Base-by-base conservation (phyloP, 2,888 invertebrate genomes). In the Polymixis flavicincta region DNA sequence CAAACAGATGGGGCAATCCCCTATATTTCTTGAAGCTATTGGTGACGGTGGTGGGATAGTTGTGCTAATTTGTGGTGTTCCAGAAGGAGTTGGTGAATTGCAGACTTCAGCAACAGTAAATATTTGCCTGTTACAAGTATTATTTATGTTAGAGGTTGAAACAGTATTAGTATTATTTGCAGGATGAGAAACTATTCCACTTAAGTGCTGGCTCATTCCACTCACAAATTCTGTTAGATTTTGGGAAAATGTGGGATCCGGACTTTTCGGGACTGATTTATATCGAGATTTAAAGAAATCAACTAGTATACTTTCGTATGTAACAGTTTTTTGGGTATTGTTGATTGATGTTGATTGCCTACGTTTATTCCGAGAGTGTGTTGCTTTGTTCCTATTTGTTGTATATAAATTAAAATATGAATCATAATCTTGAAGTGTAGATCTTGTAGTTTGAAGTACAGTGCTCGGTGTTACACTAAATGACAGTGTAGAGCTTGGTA, bases 1-100 rank as follows among this genome's bases (percentile, higher is more conserved):
- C 88, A 93, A 89, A 77, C 94, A 94, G 55, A 94, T 93, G 25
- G 94, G 93, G 69, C 94, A 94, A 52, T 92, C 92, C 11, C 92
- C 91, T 70, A 92, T 59, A 67, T 67, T 74, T 66, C 71, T 73
- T 65, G 67, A 13, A 48, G 64, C 22, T 63, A 28, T 11, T 61
- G 25, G n/a, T 66, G 71, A 67, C 11, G 45, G 17, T 63, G 54
- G 13, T 45, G 25, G 25, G 2, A 28, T 55, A 37, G 14, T 14
- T 1, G 8, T 28, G 4, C 17, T 83, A n/a, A n/a, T 48, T 64
- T 61, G 19, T 32, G 28, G 57, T 60, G 59, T 54, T 37, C 19
- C 42, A 81, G 54, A 37, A 59, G 19, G 37, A 54, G 9, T 64
- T 60, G 54, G 25, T 45, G 52, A 4, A 17, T 19, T 19, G 7